Evolutionary conservation across 2,888 invertebrate species (phyloP).

Genomic region (Minunthozetes semirufus): DNA sequence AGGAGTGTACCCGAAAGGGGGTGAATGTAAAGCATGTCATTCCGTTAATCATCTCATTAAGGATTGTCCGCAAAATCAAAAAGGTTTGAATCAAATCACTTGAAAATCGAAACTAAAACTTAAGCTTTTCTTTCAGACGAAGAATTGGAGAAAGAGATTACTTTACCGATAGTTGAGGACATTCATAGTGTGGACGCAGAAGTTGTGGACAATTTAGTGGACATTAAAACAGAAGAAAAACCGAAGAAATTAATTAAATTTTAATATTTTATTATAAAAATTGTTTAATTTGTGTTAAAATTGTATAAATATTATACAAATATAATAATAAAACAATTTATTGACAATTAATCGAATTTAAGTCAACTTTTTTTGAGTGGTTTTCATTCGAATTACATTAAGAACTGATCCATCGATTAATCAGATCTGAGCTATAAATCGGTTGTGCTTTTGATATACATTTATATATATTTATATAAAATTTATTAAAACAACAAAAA

Average conservation of each 20-base stretch:
- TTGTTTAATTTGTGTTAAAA: not conserved
- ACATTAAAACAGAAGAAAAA: not conserved
- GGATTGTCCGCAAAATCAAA: constrained; percentile 63
- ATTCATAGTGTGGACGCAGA: constrained; percentile 20
- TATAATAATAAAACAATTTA: not conserved
- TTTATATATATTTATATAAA: not conserved
- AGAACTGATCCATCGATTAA: not conserved
- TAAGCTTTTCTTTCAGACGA: not conserved
- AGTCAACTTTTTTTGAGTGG: no score
- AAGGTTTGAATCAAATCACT: constrained; percentile 18
- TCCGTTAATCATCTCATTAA: constrained; percentile 75
- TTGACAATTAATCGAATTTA: no score
- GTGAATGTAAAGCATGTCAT: constrained; percentile 70
- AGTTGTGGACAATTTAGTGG: not conserved
- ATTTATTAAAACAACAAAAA: not conserved
- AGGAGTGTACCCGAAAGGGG: constrained; percentile 75
- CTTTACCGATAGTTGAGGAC: not conserved
- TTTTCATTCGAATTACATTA: not conserved
- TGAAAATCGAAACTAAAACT: not conserved
- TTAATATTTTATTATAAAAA: constrained; percentile 7
- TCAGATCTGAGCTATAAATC: not conserved
- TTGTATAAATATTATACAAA: not conserved
- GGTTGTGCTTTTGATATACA: not conserved
- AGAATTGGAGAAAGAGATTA: constrained; percentile 3
- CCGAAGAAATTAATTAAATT: constrained; percentile 4